These are phyloP conservation scores for Cremastobaeus sp. DNA, from an alignment of 2,888 invertebrate genomes.

Conservation along the genomic window DNA sequence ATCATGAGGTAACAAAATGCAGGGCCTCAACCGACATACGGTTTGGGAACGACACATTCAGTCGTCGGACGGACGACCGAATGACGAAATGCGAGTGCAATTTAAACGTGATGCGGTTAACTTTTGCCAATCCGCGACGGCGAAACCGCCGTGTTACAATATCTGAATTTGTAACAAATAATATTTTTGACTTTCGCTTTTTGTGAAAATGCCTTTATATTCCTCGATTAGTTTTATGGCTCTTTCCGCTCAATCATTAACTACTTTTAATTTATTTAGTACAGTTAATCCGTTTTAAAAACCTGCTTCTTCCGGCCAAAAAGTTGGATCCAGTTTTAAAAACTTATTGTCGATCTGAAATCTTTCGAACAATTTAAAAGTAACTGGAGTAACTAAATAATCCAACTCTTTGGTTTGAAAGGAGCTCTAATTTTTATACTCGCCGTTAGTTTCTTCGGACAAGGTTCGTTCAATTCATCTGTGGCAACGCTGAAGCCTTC, in stretches of 20 bases:
- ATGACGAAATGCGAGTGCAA: too few species aligned
- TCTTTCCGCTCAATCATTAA: too few species aligned
- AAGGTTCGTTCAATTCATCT: slow-evolving; percentile 2
- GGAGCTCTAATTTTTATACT: not conserved
- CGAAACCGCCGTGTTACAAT: too few species aligned
- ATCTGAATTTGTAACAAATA: slow-evolving; percentile 5
- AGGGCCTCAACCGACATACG: too few species aligned
- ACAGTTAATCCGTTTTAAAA: not conserved
- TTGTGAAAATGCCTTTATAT: slow-evolving; percentile 7
- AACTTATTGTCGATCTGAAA: slow-evolving; percentile 10
- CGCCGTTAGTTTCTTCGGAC: not conserved
- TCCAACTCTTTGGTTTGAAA: slow-evolving; percentile 8
- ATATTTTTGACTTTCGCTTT: slow-evolving; percentile 17
- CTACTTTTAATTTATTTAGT: not conserved
- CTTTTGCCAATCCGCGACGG: too few species aligned
- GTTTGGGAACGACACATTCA: too few species aligned
- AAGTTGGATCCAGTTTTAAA: slow-evolving; percentile 7
- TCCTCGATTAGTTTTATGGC: slow-evolving; percentile 16
- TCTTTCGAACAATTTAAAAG: slow-evolving; percentile 9
- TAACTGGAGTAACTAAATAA: slow-evolving; percentile 10
- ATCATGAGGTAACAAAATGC: too few species aligned
- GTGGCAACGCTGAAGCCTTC: not conserved
- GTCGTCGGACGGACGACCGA: too few species aligned
- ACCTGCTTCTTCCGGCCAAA: too few species aligned
- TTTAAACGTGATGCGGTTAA: too few species aligned